phyloP scores from a whole-genome alignment of 2,113 vertebrate species.

The Nothobranchius furzeri region DNA sequence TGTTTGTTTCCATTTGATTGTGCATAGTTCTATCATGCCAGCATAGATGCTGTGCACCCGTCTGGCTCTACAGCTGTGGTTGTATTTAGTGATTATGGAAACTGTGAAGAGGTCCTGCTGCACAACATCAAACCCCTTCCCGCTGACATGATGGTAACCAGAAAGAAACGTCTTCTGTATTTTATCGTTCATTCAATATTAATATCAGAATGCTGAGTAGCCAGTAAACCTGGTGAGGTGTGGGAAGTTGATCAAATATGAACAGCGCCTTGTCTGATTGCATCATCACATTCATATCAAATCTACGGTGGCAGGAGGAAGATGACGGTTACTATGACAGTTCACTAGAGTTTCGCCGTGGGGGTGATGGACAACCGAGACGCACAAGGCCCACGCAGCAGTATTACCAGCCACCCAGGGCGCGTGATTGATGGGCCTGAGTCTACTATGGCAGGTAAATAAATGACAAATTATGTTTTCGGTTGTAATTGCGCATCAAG shows the following conservation, averaged over 20 bases:
- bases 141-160: conserved; percentile 87
- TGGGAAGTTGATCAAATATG: conserved; percentile 31
- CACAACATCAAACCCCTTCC: conserved; percentile 92
- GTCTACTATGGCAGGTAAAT: conserved; percentile 50
- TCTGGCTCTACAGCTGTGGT: conserved; percentile 97
- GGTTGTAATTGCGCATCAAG: conserved; percentile 7
- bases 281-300: conserved; percentile 44
- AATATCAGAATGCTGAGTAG: not conserved
- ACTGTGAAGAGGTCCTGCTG: conserved; percentile 97
- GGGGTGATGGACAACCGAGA: conserved; percentile 93
- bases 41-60: conserved; percentile 95
- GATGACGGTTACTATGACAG: conserved; percentile 90
- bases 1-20: not conserved
- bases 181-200: not conserved
- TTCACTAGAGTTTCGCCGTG: conserved; percentile 92
- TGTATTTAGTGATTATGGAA: conserved; percentile 96
- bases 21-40: conserved; percentile 91
- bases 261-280: conserved; percentile 38
- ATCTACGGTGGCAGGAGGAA: conserved; percentile 85
- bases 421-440: conserved; percentile 85
- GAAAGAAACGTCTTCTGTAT: conserved; percentile 26
- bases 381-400: conserved; percentile 93
- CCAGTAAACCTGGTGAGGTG: not conserved
- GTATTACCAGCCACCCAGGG: conserved; percentile 95
- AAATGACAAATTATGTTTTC: not conserved